A percentile compares a stretch with the other conserved stretches of the same genome.
phyloP scores from a whole-genome alignment of 2,797 vertebrate species.

The Loriculus beryllinus region DNA sequence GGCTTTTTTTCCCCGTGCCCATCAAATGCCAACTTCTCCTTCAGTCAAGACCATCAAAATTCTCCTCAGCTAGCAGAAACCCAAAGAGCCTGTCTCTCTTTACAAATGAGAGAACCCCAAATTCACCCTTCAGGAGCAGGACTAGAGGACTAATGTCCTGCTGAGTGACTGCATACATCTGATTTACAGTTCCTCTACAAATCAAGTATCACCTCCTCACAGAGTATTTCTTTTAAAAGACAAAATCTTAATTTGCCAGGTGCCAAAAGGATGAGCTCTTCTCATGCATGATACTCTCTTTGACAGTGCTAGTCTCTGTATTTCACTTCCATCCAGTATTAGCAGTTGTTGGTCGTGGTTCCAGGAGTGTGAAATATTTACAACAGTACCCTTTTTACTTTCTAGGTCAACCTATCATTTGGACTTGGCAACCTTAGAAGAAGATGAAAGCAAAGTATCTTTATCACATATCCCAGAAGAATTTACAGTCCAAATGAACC shows the following conservation, averaged over 20 bases:
- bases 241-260: not conserved
- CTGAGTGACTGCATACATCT: not conserved
- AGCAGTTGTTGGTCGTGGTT: not conserved
- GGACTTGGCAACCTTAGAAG: constrained; percentile 3
- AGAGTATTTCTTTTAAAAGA: not conserved
- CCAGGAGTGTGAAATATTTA: constrained; percentile 37
- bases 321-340: not conserved
- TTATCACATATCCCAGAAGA: constrained; percentile 21
- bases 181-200: not conserved
- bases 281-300: not conserved
- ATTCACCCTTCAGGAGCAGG: not conserved
- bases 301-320: not conserved
- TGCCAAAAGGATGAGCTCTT: not conserved
- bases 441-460: constrained; percentile 35
- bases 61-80: not conserved
- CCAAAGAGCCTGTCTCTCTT: not conserved
- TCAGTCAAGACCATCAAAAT: not conserved
- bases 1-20: not conserved
- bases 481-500: constrained; percentile 56
- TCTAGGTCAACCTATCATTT: not conserved
- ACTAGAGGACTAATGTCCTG: not conserved
- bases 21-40: not conserved
- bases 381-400: constrained; percentile 16
- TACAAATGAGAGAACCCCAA: not conserved
- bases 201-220: not conserved